These are phyloP conservation scores for Boleophthalmus pectinirostris DNA, from an alignment of 2,113 vertebrate species.

Conservation along the genomic window DNA sequence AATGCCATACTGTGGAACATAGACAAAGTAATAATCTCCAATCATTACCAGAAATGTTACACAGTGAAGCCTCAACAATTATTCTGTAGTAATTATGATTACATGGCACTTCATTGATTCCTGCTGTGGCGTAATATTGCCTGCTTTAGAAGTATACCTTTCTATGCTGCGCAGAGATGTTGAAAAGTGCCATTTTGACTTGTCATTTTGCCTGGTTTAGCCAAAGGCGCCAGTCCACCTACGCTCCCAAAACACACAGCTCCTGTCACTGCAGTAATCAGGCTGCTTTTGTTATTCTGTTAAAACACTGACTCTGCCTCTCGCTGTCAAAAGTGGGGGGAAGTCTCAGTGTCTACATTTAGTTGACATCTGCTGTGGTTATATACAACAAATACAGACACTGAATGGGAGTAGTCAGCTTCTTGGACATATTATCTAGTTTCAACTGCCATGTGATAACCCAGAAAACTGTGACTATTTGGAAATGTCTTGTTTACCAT, in stretches of 20 bases:
- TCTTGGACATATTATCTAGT: background rate
- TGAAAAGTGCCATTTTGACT: constrained; percentile 43
- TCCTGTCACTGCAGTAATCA: constrained; percentile 39
- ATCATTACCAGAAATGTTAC: too few species aligned
- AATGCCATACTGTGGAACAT: too few species aligned
- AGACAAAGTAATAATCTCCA: too few species aligned
- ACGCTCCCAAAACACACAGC: constrained; percentile 41
- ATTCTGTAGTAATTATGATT: background rate
- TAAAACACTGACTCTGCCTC: constrained; percentile 38
- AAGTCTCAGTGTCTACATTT: constrained; percentile 19
- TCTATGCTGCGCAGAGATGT: constrained; percentile 4
- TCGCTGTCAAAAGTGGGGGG: constrained; percentile 37
- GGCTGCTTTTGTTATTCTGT: constrained; percentile 38
- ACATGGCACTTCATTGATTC: background rate
- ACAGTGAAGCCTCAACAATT: background rate
- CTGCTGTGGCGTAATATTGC: background rate
- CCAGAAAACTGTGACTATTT: too few species aligned
- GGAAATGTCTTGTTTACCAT: too few species aligned
- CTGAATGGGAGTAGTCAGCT: background rate
- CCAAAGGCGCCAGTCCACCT: constrained; percentile 50
- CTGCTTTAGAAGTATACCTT: constrained; percentile 15
- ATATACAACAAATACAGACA: background rate
- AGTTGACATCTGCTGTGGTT: background rate
- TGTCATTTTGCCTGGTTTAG: constrained; percentile 52
- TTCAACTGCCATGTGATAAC: background rate